These are phyloP conservation scores for Scalopus aquaticus DNA, from an alignment of 2,113 vertebrate genomes.

Conservation along the genomic window DNA sequence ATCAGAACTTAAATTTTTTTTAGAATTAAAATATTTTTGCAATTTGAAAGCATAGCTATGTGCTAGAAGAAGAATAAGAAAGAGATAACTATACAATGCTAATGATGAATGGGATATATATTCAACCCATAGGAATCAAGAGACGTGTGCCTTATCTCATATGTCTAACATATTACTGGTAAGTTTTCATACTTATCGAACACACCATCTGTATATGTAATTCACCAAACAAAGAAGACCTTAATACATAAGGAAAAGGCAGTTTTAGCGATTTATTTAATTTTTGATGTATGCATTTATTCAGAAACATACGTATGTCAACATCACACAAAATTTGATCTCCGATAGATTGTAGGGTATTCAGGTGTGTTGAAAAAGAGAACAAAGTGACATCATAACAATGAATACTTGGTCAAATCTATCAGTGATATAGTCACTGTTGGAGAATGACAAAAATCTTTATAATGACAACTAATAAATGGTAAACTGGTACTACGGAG, in stretches of 20 bases:
- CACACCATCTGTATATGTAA: background rate
- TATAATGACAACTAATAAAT: background rate
- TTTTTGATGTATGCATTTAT: background rate
- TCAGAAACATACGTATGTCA: background rate
- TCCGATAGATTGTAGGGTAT: background rate
- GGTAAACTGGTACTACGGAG: background rate
- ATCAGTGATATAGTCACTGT: background rate
- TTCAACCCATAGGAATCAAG: background rate
- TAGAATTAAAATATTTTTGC: background rate
- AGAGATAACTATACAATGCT: accelerated
- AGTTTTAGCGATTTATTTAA: background rate
- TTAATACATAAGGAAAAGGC: background rate
- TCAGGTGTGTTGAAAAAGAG: background rate
- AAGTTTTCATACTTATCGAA: background rate
- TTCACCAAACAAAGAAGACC: background rate
- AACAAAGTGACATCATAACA: background rate
- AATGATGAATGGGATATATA: background rate
- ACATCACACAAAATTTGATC: no score
- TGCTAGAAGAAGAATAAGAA: background rate
- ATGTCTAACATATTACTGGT: background rate
- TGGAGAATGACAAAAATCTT: background rate
- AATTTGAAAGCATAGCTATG: background rate
- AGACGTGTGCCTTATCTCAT: background rate
- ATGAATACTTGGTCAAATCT: background rate
- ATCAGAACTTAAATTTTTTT: background rate